Evolutionary conservation across 2,113 vertebrate species (phyloP).

Genomic region (Eurypyga helias): DNA sequence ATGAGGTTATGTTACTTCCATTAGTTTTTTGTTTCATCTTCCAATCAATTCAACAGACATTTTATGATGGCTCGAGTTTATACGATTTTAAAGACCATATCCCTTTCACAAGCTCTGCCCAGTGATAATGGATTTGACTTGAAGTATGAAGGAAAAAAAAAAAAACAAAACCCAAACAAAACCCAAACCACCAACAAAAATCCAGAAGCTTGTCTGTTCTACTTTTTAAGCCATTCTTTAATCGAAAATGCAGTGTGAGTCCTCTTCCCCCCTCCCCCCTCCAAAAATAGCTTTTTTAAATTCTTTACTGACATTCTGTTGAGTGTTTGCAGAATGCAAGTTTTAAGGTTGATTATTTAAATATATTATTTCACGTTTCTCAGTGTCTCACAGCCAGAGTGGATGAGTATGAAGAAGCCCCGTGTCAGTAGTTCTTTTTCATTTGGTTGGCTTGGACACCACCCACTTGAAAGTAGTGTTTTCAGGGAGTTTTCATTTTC

Average conservation of each 20-base stretch:
- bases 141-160: slow-evolving; percentile 9
- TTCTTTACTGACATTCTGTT: neutral
- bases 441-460: slow-evolving; percentile 9
- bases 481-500: slow-evolving; percentile 12
- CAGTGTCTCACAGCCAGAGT: neutral
- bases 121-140: slow-evolving; percentile 48
- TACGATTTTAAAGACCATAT: slow-evolving; percentile 56
- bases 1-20: slow-evolving; percentile 65
- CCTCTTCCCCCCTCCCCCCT: neutral
- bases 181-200: too few relatives aligned
- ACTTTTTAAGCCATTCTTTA: slow-evolving; percentile 8
- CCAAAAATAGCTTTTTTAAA: neutral
- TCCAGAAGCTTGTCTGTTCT: neutral
- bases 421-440: neutral
- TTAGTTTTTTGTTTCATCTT: slow-evolving; percentile 67
- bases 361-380: neutral
- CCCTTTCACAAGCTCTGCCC: slow-evolving; percentile 52
- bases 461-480: neutral
- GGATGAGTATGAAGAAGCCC: neutral
- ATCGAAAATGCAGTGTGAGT: neutral
- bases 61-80: slow-evolving; percentile 45
- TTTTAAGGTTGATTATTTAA: slow-evolving; percentile 4
- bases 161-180: too few relatives aligned
- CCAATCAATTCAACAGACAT: slow-evolving; percentile 48
- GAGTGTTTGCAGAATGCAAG: neutral